A percentile compares a stretch with the other conserved stretches of the same genome.
Conservation (phyloP, 2,113 vertebrate genomes). For the Embiotoca jacksoni region DNA sequence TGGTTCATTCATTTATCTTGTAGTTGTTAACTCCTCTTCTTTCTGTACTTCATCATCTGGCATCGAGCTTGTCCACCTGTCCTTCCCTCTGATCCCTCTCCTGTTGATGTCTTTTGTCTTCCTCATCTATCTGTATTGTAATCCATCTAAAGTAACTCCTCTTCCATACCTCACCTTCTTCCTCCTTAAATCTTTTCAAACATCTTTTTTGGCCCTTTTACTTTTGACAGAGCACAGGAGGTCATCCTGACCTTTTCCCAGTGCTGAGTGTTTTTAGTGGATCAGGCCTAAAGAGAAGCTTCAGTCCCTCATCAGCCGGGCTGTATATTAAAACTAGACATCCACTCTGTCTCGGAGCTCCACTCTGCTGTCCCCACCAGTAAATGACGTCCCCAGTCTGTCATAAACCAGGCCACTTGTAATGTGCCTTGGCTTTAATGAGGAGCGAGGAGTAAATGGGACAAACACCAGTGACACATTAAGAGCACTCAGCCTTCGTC, state of each 20-base stretch:
- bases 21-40: slow-evolving; percentile 53
- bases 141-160: slow-evolving; percentile 54
- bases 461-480: slow-evolving; percentile 66
- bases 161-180: slow-evolving; percentile 53
- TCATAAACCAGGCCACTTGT: slow-evolving; percentile 64
- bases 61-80: slow-evolving; percentile 58
- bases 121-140: slow-evolving; percentile 36
- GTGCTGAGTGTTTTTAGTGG: slow-evolving; percentile 30
- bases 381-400: slow-evolving; percentile 65
- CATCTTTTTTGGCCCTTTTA: slow-evolving; percentile 24
- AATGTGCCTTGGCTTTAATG: slow-evolving; percentile 63
- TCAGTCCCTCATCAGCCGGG: slow-evolving; percentile 36
- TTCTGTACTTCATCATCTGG: slow-evolving; percentile 57
- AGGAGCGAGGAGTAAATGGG: slow-evolving; percentile 60
- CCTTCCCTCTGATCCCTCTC: slow-evolving; percentile 18
- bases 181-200: slow-evolving; percentile 26
- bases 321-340: slow-evolving; percentile 35
- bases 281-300: slow-evolving; percentile 22
- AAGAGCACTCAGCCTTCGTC: slow-evolving; percentile 50
- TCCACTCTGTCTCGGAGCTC: slow-evolving; percentile 43
- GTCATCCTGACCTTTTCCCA: slow-evolving; percentile 51
- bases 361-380: slow-evolving; percentile 59
- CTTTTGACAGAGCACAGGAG: slow-evolving; percentile 43
- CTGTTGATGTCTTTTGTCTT: slow-evolving; percentile 29
- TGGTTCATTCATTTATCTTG: slow-evolving; percentile 54